A percentile compares a stretch with the other conserved stretches of the same genome.
Conservation (phyloP, 1,140 invertebrate genomes). For the Microplitis demolitor region DNA sequence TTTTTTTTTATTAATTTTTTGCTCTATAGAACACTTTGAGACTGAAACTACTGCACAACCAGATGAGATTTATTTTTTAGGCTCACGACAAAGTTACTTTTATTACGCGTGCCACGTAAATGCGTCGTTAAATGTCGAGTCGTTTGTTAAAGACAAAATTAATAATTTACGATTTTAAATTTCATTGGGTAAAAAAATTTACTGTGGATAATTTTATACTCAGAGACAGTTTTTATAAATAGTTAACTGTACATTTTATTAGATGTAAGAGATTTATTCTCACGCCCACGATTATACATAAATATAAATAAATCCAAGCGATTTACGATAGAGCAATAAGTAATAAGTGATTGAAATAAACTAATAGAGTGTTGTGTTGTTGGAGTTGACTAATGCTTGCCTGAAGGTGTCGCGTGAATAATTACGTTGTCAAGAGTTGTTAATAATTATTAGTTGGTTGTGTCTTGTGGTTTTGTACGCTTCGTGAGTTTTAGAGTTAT, state of each 20-base stretch:
- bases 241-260: neutral
- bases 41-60: neutral
- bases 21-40: too few relatives aligned
- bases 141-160: constrained; percentile 1
- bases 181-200: neutral
- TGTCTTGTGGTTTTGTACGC: neutral
- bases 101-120: constrained; percentile 19
- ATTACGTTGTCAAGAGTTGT: constrained; percentile 31
- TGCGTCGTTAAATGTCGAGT: constrained; percentile 13
- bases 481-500: neutral
- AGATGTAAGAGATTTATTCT: neutral
- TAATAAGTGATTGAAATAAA: constrained; percentile 1
- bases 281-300: neutral
- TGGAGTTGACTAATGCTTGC: neutral
- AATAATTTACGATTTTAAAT: neutral
- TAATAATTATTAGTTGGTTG: constrained; percentile 1
- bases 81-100: constrained; percentile 9
- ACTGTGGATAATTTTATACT: neutral
- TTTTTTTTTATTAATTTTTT: neutral
- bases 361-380: neutral
- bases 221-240: neutral
- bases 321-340: neutral
- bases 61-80: neutral
- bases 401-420: constrained; percentile 21
- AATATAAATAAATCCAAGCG: neutral